Base-by-base conservation (phyloP, 2,888 invertebrate genomes). In the Hoplodrina ambigua region DNA sequence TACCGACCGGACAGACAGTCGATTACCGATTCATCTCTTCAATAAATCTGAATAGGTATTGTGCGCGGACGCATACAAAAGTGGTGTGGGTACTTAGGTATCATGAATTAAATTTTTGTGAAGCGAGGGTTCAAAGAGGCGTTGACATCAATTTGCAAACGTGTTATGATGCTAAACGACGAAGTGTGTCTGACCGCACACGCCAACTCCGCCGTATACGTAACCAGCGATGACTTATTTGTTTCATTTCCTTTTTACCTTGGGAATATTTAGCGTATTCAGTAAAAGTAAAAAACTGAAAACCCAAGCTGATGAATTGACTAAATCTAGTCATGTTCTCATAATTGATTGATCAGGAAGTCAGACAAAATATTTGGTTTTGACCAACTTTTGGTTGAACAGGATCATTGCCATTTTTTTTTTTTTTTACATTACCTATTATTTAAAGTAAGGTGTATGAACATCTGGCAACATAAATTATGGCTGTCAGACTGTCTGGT, bases 41-140 rank as follows among this genome's bases (percentile, higher is more conserved):
- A 91, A 92, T 92, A 92, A 92, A 91, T 90, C 88, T 93, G 93
- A 92, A 93, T 93, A 91, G 91, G 92, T 91, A 93, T 93, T 93
- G 91, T 93, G 92, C 93, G 90, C 92, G 86, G 86, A 85, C 92
- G 93, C 92, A 92, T 92, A 92, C 92, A 91, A 90, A 92, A 91
- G 88, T 91, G 86, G 87, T 89, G 84, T 83, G 19, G 17, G 75
- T 69, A 83, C 88, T 90, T 88, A 89, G 17, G 46, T 46, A 46
- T 89, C 88, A 89, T 91, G 88, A 91, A 90, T 90, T 91, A 88
- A 91, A 91, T 92, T 93, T 87, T 93, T 86, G 89, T 86, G 85
- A 88, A 88, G 86, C 85, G 88, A 88, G 86, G 86, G 88, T 90
- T 90, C 89, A 87, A 89, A 86, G 84, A 91, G 91, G 86, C 92